Evolutionary conservation across 1,140 invertebrate genomes (phyloP).

Genomic region (Acromyrmex echinatior): DNA sequence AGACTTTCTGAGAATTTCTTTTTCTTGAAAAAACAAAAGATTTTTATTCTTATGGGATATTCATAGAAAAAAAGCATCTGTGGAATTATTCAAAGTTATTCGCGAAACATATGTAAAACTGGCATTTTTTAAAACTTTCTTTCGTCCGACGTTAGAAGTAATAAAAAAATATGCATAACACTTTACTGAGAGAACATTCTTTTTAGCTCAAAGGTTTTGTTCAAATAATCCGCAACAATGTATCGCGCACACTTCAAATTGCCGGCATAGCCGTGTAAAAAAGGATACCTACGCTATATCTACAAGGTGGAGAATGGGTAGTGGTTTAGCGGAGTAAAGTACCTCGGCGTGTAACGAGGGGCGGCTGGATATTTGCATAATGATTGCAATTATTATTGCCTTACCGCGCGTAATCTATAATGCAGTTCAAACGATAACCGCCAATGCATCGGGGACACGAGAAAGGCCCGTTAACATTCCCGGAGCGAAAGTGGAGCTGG

Average conservation of each 20-base stretch:
- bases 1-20: background rate
- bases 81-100: background rate
- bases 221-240: constrained; percentile 51
- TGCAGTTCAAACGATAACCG: constrained; percentile 72
- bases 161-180: background rate
- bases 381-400: constrained; percentile 77
- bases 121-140: constrained; percentile 35
- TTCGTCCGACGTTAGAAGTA: constrained; percentile 26
- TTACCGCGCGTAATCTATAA: constrained; percentile 73
- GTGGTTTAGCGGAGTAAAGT: constrained; percentile 42
- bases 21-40: background rate
- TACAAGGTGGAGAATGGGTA: background rate
- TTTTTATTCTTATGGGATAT: constrained; percentile 3
- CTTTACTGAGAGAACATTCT: constrained; percentile 42
- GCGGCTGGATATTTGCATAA: constrained; percentile 72
- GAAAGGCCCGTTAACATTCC: constrained; percentile 75
- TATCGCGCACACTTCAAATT: constrained; percentile 51
- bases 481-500: constrained; percentile 20
- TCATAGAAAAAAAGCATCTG: background rate
- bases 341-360: constrained; percentile 58
- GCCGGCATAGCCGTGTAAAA: constrained; percentile 24
- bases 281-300: constrained; percentile 13
- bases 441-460: constrained; percentile 74
- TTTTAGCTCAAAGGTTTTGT: constrained; percentile 55
- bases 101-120: background rate